Evolutionary conservation across 2,797 vertebrate genomes (phyloP), one percentile per base, ranked within the genome.

Genomic region (Paratrypauchen microcephalus): DNA sequence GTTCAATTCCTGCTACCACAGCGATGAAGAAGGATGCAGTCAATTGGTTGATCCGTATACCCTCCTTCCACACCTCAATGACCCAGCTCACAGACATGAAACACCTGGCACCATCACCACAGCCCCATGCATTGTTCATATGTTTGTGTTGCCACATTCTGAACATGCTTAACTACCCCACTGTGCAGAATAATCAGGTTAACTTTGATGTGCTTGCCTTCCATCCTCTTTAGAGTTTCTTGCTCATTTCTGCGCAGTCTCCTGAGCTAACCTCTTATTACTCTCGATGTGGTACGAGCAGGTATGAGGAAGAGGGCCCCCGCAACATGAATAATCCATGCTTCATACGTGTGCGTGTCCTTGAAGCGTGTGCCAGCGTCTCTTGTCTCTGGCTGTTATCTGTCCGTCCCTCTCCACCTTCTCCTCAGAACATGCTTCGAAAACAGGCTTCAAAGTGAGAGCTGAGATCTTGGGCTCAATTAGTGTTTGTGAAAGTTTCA

Each of bases 321-420:
- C 0, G 0, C 3, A 1, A 1, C 19, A 68, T 84, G 71, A 85
- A 73, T 82, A 76, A 79, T 41, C 19, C 68, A 79, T 86, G 21
- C 72, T 50, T 47, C 36, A 15, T 18, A n/a, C 16, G 59, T 41
- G 59, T 47, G 62, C 23, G 5, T 60, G 55, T 67, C 60, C 65
- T 65, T 21, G 45, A 75, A 77, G 48, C 48, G 12, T 41, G 16
- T 41, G 5, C 1, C 56, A 26, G 2, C 65, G 16, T 55, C 28
- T 69, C 19, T 19, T 11, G 8, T 68, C 55, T 69, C 6, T 52
- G 18, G 32, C 9, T 30, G 13, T 61, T 7, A 52, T 69, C 32
- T 60, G 7, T 71, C 24, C 56, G n/a, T 21, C 6, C n/a, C 6
- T 21, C 64, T 66, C 50, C 50, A 6, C 28, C 30, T n/a, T 3